Evolutionary conservation across 2,797 vertebrate genomes (phyloP).

Genomic region (Enteromius thamalakanensis): DNA sequence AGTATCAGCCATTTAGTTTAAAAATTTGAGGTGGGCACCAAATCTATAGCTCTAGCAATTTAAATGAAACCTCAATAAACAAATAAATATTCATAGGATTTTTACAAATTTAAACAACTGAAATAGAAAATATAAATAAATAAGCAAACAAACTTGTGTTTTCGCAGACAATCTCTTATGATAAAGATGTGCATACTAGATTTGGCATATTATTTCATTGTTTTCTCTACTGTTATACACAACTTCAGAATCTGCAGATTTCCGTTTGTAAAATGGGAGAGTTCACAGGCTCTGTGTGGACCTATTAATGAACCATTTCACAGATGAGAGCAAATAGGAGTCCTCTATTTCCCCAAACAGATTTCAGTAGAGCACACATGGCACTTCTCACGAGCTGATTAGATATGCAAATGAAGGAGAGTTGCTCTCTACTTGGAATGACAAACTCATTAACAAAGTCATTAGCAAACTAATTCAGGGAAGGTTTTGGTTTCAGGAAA

Average conservation of each 20-base stretch:
- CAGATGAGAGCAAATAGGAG: neutral
- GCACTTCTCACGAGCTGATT: neutral
- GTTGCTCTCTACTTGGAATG: neutral
- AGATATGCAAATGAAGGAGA: constrained; percentile 16
- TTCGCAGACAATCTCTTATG: too few relatives aligned
- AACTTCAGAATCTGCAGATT: neutral
- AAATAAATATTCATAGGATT: neutral
- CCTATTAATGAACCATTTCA: neutral
- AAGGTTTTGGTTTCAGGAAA: neutral
- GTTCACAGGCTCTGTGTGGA: neutral
- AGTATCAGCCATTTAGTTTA: neutral
- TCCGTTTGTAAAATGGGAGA: too few relatives aligned
- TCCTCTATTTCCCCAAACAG: neutral
- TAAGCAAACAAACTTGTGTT: neutral
- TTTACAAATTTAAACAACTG: neutral
- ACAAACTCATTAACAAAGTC: neutral
- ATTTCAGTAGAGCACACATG: constrained; percentile 18
- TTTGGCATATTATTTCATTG: neutral
- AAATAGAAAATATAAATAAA: neutral
- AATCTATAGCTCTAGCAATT: neutral
- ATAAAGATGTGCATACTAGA: neutral
- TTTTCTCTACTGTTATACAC: too few relatives aligned
- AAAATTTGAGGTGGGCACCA: neutral
- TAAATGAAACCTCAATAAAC: neutral
- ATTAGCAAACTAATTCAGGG: neutral